Base-by-base conservation (phyloP, 37 sponge, comb jelly and placozoan genomes). In the Tethya wilhelma region DNA sequence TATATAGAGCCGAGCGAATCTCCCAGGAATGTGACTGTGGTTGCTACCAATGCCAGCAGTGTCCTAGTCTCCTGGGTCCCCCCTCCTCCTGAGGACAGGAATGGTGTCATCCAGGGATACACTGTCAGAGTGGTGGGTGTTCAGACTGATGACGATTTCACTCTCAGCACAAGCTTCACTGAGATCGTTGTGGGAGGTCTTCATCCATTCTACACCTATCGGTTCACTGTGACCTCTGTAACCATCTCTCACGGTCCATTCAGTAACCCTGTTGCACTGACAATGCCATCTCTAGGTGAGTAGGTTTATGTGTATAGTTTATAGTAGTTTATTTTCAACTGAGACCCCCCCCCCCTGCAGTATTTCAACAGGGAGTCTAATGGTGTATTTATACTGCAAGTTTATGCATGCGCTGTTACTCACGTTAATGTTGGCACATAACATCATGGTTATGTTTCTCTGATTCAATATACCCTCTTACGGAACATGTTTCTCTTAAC, bases 191-290 rank as follows among this genome's bases (percentile, higher is more conserved):
- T 68, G 17, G 7, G 14, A 14, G 12, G 22, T 0, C 76, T 84
- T 4, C 84, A 84, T 30, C 84, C 84, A 38, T 74, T 59, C 68
- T 84, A 84, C 36, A 64, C 36, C 11, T 75, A 84, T 40, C 31
- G 38, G 19, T 67, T 74, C 29, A 1, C 29, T 40, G 77, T 84
- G 31, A 53, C 85, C 20, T 77, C 85, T 22, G 70, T 37, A 0
- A 84, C 85, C 26, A 74, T 82, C 2, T 22, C 5, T 1, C 46
- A 42, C 1, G 83, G 83, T 2, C 83, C 74, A n/a, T n/a, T n/a
- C n/a, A n/a, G n/a, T n/a, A n/a, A n/a, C n/a, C n/a, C n/a, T n/a
- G n/a, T n/a, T n/a, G n/a, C n/a, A n/a, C n/a, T n/a, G n/a, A n/a
- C n/a, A n/a, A n/a, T n/a, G n/a, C n/a, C n/a, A 45, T 69, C 79